Evolutionary conservation across 23 tunicate genomes (phyloP).

Genomic region (Diplosoma virens): DNA sequence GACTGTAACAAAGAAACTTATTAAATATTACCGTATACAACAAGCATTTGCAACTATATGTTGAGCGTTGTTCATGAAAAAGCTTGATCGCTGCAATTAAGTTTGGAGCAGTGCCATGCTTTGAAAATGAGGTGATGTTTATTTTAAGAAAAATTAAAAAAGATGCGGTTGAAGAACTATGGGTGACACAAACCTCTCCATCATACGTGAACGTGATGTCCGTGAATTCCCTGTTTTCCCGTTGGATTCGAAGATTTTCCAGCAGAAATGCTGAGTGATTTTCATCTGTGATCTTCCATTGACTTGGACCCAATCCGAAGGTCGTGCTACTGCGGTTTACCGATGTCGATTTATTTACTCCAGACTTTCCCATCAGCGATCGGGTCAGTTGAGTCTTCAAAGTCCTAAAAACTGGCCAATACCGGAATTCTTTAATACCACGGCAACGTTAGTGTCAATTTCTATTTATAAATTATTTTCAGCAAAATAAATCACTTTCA

Average conservation of each 20-base stretch:
- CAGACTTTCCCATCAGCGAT: neutral
- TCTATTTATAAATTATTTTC: too few species aligned
- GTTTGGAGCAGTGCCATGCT: too few species aligned
- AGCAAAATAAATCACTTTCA: too few species aligned
- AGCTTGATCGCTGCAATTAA: too few species aligned
- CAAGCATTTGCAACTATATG: too few species aligned
- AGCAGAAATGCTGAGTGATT: conserved; percentile 11
- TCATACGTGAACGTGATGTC: conserved; percentile 55
- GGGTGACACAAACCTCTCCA: conserved; percentile 1
- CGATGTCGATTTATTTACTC: conserved; percentile 1
- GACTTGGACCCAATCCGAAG: conserved; percentile 54
- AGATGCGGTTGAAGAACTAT: too few species aligned
- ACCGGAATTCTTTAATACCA: neutral
- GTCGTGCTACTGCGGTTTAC: conserved; percentile 33
- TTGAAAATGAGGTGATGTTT: too few species aligned
- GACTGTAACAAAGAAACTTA: conserved; percentile 20
- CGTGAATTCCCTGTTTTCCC: conserved; percentile 20
- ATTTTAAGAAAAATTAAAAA: too few species aligned
- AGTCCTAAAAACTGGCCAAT: neutral
- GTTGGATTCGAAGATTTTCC: conserved; percentile 17
- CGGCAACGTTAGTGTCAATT: too few species aligned
- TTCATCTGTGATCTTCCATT: conserved; percentile 47
- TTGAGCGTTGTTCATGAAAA: too few species aligned
- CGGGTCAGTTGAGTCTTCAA: neutral
- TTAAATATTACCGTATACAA: too few species aligned